Evolutionary conservation across 1,140 invertebrate species (phyloP).

Genomic region (Drosophila sulfurigaster): DNA sequence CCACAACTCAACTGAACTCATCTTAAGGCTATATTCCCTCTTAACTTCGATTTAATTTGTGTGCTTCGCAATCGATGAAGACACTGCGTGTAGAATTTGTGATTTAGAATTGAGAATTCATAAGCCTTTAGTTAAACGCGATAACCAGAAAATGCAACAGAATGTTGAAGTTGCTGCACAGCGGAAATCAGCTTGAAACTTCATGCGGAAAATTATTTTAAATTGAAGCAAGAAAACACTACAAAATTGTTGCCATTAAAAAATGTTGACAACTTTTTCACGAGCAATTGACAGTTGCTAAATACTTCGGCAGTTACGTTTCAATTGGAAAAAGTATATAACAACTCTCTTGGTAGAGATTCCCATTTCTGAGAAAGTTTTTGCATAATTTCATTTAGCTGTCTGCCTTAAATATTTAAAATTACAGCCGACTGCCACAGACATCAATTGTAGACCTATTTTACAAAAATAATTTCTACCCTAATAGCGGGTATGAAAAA

Average conservation of each 20-base stretch:
- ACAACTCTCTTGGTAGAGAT: neutral
- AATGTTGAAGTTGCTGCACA: neutral
- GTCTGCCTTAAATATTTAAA: too few relatives aligned
- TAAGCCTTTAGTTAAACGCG: neutral
- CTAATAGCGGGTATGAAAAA: too few relatives aligned
- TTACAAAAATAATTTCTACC: too few relatives aligned
- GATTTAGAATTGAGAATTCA: constrained; percentile 15
- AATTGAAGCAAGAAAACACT: neutral
- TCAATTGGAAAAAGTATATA: neutral
- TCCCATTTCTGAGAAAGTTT: too few relatives aligned
- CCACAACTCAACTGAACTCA: neutral
- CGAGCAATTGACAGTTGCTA: constrained; percentile 6
- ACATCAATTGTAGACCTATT: too few relatives aligned
- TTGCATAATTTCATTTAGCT: too few relatives aligned
- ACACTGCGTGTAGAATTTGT: constrained; percentile 43
- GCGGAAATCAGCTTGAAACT: neutral
- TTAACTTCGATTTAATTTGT: constrained; percentile 69
- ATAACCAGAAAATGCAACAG: neutral
- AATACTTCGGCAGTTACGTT: neutral
- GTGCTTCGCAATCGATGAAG: constrained; percentile 49
- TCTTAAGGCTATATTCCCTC: constrained; percentile 11
- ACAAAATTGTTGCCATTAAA: neutral
- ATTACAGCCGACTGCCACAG: too few relatives aligned
- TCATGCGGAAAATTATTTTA: neutral
- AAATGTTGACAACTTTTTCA: constrained; percentile 1